Conservation (phyloP, 2,888 invertebrate genomes). For the Erebia aethiops region DNA sequence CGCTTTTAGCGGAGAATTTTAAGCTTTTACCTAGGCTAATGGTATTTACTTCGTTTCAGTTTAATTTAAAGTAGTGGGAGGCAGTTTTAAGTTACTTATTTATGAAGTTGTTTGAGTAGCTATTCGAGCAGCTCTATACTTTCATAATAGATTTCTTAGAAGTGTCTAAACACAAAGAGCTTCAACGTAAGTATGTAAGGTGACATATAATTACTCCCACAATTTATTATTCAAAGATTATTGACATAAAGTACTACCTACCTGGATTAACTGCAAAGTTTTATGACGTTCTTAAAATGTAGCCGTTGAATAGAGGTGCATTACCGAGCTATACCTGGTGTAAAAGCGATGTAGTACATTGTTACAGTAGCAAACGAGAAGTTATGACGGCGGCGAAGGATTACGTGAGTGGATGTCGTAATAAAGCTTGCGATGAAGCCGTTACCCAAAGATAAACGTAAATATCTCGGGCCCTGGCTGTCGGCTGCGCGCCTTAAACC, state of each 20-base stretch:
- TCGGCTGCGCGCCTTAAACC: slow-evolving; percentile 56
- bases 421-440: slow-evolving; percentile 83
- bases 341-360: slow-evolving; percentile 75
- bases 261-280: background rate
- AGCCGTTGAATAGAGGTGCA: slow-evolving; percentile 15
- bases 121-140: background rate
- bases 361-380: slow-evolving; percentile 79
- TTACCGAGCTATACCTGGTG: slow-evolving; percentile 53
- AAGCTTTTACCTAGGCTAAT: slow-evolving; percentile 28
- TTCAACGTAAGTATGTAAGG: too few species aligned
- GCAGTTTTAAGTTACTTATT: slow-evolving; percentile 49
- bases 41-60: slow-evolving; percentile 24
- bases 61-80: slow-evolving; percentile 13
- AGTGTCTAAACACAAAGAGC: background rate
- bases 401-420: slow-evolving; percentile 83
- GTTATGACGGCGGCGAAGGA: slow-evolving; percentile 81
- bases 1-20: slow-evolving; percentile 22
- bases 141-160: background rate
- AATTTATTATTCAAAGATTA: background rate
- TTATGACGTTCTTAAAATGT: background rate
- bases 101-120: slow-evolving; percentile 31
- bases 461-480: slow-evolving; percentile 77
- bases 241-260: too few species aligned
- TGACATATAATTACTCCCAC: background rate
- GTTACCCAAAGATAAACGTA: slow-evolving; percentile 83